phyloP scores from a whole-genome alignment of 2,888 invertebrate genomes.

The Mamestra brassicae region DNA sequence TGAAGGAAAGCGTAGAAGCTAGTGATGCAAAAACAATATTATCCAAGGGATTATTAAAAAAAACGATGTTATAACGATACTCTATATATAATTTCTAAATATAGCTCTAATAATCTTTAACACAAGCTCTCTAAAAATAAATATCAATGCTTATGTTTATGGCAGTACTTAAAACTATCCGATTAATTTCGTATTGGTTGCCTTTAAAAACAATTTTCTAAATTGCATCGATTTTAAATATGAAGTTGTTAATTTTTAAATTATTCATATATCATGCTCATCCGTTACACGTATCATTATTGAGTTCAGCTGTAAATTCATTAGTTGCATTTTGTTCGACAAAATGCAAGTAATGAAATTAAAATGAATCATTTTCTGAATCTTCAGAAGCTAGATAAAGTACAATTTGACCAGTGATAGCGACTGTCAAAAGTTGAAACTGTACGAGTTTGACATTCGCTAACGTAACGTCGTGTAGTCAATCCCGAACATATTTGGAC shows the following conservation, averaged over 20 bases:
- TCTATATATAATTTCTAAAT: conserved; percentile 50
- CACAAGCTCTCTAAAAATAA: conserved; percentile 73
- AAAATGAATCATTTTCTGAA: neutral
- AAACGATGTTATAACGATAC: conserved; percentile 2
- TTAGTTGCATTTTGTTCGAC: neutral
- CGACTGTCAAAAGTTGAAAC: neutral
- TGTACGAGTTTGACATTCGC: neutral
- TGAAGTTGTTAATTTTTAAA: conserved; percentile 7
- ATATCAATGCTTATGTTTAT: conserved; percentile 72
- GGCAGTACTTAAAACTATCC: conserved; percentile 74
- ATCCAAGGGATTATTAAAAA: neutral
- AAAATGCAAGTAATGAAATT: neutral
- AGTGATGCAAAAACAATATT: conserved; percentile 21
- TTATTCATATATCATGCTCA: neutral
- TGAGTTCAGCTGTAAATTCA: neutral
- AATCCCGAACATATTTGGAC: neutral
- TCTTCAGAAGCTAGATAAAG: neutral
- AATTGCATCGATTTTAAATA: conserved; percentile 40
- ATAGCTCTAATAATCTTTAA: conserved; percentile 52
- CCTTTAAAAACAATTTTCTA: conserved; percentile 46
- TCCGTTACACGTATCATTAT: neutral
- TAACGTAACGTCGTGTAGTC: neutral
- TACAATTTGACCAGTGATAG: no score
- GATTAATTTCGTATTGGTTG: conserved; percentile 54
- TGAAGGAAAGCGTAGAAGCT: conserved; percentile 23